Conservation (phyloP, 2,888 invertebrate genomes). For the Synanthedon andrenaeformis region DNA sequence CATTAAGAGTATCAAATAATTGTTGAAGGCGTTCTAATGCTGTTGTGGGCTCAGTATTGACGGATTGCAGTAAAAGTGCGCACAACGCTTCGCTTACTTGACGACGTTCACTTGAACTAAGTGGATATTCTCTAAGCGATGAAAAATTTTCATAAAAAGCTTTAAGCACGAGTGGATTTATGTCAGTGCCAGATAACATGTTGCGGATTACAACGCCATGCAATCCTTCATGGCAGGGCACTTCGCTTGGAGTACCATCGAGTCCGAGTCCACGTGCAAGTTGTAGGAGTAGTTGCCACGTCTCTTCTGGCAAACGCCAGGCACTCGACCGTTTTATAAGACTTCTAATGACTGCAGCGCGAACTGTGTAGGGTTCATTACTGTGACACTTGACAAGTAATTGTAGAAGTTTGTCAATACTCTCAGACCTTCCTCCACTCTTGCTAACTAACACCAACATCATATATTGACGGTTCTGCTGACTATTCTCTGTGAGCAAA, state of each 20-base stretch:
- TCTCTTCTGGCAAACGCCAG: constrained; percentile 34
- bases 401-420: constrained; percentile 25
- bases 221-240: constrained; percentile 34
- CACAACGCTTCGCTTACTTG: constrained; percentile 16
- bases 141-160: constrained; percentile 29
- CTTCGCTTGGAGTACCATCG: constrained; percentile 27
- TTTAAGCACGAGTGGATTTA: constrained; percentile 14
- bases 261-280: constrained; percentile 38
- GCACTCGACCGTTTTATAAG: constrained; percentile 34
- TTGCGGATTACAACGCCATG: constrained; percentile 37
- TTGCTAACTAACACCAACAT: constrained; percentile 48
- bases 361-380: constrained; percentile 37
- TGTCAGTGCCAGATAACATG: constrained; percentile 17
- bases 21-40: not conserved
- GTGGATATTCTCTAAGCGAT: constrained; percentile 26
- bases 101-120: constrained; percentile 21
- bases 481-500: constrained; percentile 24
- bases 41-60: constrained; percentile 4
- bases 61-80: constrained; percentile 13
- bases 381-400: constrained; percentile 22
- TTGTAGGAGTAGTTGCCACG: constrained; percentile 30
- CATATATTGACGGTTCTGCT: constrained; percentile 36
- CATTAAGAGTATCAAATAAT: not conserved
- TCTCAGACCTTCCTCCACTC: constrained; percentile 29
- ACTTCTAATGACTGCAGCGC: constrained; percentile 41